phyloP scores from a whole-genome alignment of 1,140 invertebrate species.

The Zaprionus kolodkinae region DNA sequence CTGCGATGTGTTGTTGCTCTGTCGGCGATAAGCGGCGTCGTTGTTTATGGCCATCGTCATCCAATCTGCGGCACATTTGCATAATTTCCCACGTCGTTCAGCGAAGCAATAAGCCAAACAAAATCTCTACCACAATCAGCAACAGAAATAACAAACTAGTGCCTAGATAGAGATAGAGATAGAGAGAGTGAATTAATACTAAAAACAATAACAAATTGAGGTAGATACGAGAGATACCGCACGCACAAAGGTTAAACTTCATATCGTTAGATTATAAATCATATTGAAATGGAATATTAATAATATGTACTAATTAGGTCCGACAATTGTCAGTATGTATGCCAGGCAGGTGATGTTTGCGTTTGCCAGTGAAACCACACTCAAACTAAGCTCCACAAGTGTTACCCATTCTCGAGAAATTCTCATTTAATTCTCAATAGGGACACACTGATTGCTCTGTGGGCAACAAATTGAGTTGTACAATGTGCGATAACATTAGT shows the following conservation, averaged over 20 bases:
- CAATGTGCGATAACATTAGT: constrained; percentile 13
- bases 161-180: not conserved
- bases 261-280: constrained; percentile 12
- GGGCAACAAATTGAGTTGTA: constrained; percentile 7
- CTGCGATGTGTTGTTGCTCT: constrained; percentile 24
- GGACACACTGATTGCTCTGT: constrained; percentile 1
- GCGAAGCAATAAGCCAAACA: constrained; percentile 31
- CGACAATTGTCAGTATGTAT: not conserved
- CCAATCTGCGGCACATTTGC: constrained; percentile 74
- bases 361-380: not conserved
- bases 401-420: not conserved
- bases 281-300: constrained; percentile 16
- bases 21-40: constrained; percentile 56
- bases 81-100: constrained; percentile 74
- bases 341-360: not conserved
- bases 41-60: constrained; percentile 66
- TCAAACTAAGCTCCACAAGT: not conserved
- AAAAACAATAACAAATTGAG: constrained; percentile 1
- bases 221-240: too few relatives aligned
- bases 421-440: not conserved
- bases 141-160: constrained; percentile 50
- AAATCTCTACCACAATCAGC: constrained; percentile 48
- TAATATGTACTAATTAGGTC: constrained; percentile 20
- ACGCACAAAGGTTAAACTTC: constrained; percentile 7
- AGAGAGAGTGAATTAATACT: constrained; percentile 39